A percentile compares a stretch with the other conserved stretches of the same genome.
Conservation (phyloP, 2,797 vertebrate species). For the Pseudochaenichthys georgianus region DNA sequence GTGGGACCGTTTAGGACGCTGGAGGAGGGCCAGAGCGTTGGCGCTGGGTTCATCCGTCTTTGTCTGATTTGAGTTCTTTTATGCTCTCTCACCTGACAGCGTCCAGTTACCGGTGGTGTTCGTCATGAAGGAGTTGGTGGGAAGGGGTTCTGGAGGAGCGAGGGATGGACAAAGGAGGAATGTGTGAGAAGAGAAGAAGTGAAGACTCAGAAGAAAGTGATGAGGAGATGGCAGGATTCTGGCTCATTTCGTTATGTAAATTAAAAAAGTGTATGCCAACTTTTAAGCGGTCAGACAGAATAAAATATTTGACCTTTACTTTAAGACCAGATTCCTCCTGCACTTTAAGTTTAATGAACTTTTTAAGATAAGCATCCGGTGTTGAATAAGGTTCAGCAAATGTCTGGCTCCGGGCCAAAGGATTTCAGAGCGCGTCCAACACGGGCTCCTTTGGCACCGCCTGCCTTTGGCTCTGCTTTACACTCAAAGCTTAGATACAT, state of each 20-base stretch:
- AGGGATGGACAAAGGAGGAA: conserved; percentile 75
- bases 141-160: conserved; percentile 78
- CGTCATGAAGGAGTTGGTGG: conserved; percentile 66
- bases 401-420: conserved; percentile 38
- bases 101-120: conserved; percentile 82
- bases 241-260: conserved; percentile 19
- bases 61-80: conserved; percentile 12
- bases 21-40: conserved; percentile 49
- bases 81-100: conserved; percentile 81
- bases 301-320: conserved; percentile 34
- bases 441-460: conserved; percentile 49
- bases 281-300: conserved; percentile 25
- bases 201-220: conserved; percentile 47
- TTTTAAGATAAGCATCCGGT: conserved; percentile 25
- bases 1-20: conserved; percentile 60
- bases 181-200: conserved; percentile 58
- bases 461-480: conserved; percentile 51
- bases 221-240: conserved; percentile 32
- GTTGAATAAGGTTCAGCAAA: conserved; percentile 20
- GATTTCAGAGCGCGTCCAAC: conserved; percentile 41
- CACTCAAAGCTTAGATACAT: conserved; percentile 44
- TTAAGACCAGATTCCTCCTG: conserved; percentile 31
- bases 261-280: conserved; percentile 11
- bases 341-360: conserved; percentile 38
- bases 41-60: conserved; percentile 11